Base-by-base conservation (phyloP, 2,113 vertebrate species). In the Telmatochromis sp. region DNA sequence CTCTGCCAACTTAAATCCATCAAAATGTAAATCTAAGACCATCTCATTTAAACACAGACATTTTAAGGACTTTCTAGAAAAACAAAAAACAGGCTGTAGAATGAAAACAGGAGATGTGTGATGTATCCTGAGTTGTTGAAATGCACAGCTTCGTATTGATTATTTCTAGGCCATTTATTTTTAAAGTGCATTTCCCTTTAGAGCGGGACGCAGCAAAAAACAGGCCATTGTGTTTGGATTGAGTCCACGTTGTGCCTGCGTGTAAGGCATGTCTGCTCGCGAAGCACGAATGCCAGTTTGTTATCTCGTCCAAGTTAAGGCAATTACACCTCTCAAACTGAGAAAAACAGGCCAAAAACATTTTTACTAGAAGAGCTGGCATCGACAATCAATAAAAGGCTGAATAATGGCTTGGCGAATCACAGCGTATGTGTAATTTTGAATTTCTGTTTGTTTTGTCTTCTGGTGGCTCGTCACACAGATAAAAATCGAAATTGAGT, bases 111-210 rank as follows among this genome's bases (percentile, higher is more conserved):
- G 49, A 82, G 83, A 88, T 54, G 35, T 7, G 14, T 60, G 80
- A 45, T 37, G 85, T 90, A 42, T 80, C 85, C 58, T 90, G 53
- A 86, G 89, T 82, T 89, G 75, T 85, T 87, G 53, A 87, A 88
- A 90, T 4, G n/a, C 78, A 28, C 31, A 47, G 82, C 82, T 70
- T 88, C 45, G 11, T 92, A 94, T 94, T 92, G 94, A 94, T 94
- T 88, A 90, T 92, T 95, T 95, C 87, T 84, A 89, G 92, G 92
- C 49, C 89, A 75, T 90, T 91, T 94, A 94, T 94, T 94, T 94
- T 94, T 95, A 89, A 94, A 94, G 82, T 40, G 75, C 15, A 19
- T 75, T 87, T 93, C 92, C 70, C 84, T 6, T 85, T 47, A 82
- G 84, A 91, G 83, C 4, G 55, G 35, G 13, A 78, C 51, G 28